A percentile compares a stretch with the other conserved stretches of the same genome.
These are phyloP conservation scores for Peromyscus aztecus DNA, from an alignment of 2,797 vertebrate genomes.

Conservation along the genomic window DNA sequence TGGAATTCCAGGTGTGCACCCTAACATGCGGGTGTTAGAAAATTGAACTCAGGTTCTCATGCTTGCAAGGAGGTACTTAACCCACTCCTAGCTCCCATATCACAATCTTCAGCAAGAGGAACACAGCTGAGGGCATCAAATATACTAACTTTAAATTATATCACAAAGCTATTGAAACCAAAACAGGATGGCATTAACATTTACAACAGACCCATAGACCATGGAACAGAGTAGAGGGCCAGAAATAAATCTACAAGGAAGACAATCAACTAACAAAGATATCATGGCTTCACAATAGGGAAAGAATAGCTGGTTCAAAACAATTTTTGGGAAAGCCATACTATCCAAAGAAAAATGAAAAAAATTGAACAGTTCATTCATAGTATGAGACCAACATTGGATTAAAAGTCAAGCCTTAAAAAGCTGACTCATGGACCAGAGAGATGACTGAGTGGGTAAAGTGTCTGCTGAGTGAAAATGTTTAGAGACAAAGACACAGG, in stretches of 20 bases:
- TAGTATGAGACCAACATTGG: neutral
- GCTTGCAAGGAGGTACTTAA: neutral
- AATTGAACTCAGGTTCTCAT: neutral
- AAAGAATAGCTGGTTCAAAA: neutral
- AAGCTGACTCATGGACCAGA: neutral
- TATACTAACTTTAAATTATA: neutral
- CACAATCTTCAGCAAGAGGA: neutral
- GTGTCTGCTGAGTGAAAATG: neutral
- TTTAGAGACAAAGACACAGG: neutral
- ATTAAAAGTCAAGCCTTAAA: neutral
- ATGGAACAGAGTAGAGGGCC: neutral
- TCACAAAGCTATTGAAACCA: neutral
- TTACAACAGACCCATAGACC: neutral
- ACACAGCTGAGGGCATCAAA: neutral
- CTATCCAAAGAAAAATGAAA: neutral
- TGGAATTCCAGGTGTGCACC: neutral
- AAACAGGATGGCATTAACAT: neutral
- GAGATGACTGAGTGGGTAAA: neutral
- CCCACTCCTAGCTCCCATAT: neutral
- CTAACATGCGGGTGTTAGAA: neutral
- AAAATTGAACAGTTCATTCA: neutral
- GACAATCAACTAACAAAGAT: neutral
- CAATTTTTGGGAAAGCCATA: neutral
- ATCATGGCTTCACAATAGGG: neutral
- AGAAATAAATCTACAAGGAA: neutral